A percentile compares a stretch with the other conserved stretches of the same genome.
Evolutionary conservation across 2,113 vertebrate species (phyloP).

Genomic region (Emydura subglobosa): DNA sequence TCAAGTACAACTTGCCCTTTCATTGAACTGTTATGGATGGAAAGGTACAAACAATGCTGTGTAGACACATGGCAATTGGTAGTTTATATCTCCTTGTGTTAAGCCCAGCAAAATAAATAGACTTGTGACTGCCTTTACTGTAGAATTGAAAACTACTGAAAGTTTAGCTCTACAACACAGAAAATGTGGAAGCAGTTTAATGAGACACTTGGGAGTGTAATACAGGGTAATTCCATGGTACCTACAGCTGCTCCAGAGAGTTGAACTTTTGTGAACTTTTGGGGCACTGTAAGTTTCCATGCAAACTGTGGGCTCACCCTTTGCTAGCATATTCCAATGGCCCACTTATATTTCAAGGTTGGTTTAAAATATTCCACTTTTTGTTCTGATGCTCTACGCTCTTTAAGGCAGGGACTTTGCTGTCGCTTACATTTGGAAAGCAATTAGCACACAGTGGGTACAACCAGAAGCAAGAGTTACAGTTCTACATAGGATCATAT

Average conservation of each 20-base stretch:
- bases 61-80: background rate
- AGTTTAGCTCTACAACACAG: background rate
- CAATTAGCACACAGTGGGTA: conserved; percentile 34
- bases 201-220: conserved; percentile 42
- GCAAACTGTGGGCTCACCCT: background rate
- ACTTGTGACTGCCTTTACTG: background rate
- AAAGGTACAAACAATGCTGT: conserved; percentile 31
- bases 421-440: conserved; percentile 31
- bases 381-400: background rate
- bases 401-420: background rate
- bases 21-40: conserved; percentile 49
- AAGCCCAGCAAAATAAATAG: background rate
- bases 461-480: conserved; percentile 53
- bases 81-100: background rate
- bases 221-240: conserved; percentile 5
- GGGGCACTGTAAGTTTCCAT: background rate
- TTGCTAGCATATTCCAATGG: background rate
- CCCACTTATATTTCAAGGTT: background rate
- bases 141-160: background rate
- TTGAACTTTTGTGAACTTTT: conserved; percentile 37
- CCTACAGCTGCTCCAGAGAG: conserved; percentile 17
- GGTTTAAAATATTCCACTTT: background rate
- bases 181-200: background rate
- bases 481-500: background rate
- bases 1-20: conserved; percentile 16